Base-by-base conservation (phyloP, 2,888 invertebrate genomes). In the Eulithis prunata region DNA sequence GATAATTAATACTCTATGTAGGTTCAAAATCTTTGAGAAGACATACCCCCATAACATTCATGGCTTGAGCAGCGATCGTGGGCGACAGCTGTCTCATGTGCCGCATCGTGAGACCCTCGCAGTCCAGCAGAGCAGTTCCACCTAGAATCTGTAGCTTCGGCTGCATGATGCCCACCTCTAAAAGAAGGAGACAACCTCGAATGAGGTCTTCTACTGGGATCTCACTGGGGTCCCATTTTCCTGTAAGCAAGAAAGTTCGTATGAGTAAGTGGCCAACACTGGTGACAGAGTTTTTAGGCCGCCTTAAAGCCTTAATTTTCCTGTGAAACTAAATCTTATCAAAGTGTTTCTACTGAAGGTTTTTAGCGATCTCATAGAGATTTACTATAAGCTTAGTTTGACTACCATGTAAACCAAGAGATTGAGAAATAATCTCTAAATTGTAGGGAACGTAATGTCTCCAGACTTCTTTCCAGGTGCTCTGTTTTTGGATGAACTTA, bases 131-230 rank as follows among this genome's bases (percentile, higher is more conserved):
- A 12, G 94, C 95, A 3, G 96, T 94, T 2, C 97, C 97, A 0
- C 97, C 97, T 46, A 96, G 85, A 45, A 97, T 94, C 84, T 97
- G 97, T 0, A 96, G 95, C 64, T 95, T 93, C 0, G 96, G 96
- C 84, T 97, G 97, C 83, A 97, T 87, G 65, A 96, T 94, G 10
- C 96, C 97, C 4, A 96, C 86, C 80, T 97, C 97, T 46, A 97
- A 87, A 3, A 96, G 87, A 0, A 95, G 87, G 36, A 96, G 88
- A 0, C 95, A 94, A 0, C 95, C 95, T 69, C 95, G 95, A 75
- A 97, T 95, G 10, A 97, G 84, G 76, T 97, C 96, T 13, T 95
- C 95, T 0, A 95, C 89, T 0, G 95, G 84, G 6, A 94, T 91
- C 62, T 94, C 93, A 68, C 94, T 94, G 0, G 97, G 95, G 72